Base-by-base conservation (phyloP, 2,113 vertebrate species). In the Rhegmatorhina hoffmannsi region DNA sequence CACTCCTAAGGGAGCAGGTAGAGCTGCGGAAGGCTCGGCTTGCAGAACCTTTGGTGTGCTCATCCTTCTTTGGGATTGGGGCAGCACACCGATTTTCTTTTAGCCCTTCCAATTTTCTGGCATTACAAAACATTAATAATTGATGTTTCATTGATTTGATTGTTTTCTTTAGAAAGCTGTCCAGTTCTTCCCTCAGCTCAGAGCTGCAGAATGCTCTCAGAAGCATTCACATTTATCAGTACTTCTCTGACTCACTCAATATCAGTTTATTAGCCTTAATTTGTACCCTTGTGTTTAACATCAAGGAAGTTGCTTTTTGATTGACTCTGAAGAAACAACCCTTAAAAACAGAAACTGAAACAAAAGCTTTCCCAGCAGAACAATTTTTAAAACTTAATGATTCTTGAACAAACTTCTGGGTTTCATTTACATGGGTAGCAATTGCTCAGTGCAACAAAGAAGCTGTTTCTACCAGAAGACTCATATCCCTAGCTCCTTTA, bases 401-500 rank as follows among this genome's bases (percentile, higher is more conserved):
- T 70, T 89, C 36, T 74, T 84, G 86, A 89, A 89, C 73, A 96
- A 87, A 97, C 85, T 95, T 97, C 87, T 91, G 92, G 73, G 79
- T 94, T 82, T 97, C 92, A 95, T 94, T 91, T 89, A 87, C 87
- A 68, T 82, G 91, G 26, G 78, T 11, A 84, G 85, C 79, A 91
- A 97, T 89, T 97, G 88, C 72, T 96, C 43, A 81, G 55, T 63
- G 90, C 89, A 96, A 96, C 85, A 94, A 96, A 96, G 89, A 97
- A 95, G 63, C 84, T 1, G 0, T 91, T 97, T 95, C 93, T 96
- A 96, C 87, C 17, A 56, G 84, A 86, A 87, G 95, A 92, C 69
- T 97, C 75, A 49, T 46, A 92, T 92, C 93, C 91, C 93, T 69
- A 91, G 70, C 67, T 96, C 96, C 96, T 98, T 96, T 95, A 97